Base-by-base conservation (phyloP, 1,140 invertebrate genomes). In the Cheumatopsyche charites region DNA sequence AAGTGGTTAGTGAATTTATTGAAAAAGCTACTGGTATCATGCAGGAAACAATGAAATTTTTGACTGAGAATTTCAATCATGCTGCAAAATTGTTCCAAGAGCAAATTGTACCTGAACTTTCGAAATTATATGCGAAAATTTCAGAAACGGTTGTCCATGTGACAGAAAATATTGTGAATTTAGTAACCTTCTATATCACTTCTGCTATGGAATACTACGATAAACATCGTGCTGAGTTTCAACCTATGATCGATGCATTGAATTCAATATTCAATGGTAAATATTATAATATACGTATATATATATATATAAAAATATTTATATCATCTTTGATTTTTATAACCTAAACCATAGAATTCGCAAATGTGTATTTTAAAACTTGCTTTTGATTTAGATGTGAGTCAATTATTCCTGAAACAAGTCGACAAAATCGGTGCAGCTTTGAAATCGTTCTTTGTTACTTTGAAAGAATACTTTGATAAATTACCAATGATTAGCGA, bases 221-320 rank as follows among this genome's bases (percentile, higher is more conserved):
- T 63, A 80, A 80, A 61, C 80, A 84, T 77, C 88, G 90, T 73
- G 86, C 87, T 4, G 88, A 91, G 73, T 77, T 93, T 1, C 87
- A 92, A 69, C 87, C 89, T 71, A 79, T 91, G 12, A 79, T 86
- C 26, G 83, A 85, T 36, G 77, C 83, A 0, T 74, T 88, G 1
- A 81, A 84, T 0, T 87, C 89, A 71, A 76, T 87, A 13, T 76
- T 85, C 29, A 84, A 84, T 67, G 85, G 84, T 84, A 75, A 77
- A 72, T 17, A 21, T 67, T 68, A 65, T 47, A 55, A 19, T 25
- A 0, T 55, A 17, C 7, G 36, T 6, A 1, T 12, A 25, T 17
- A 29, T 43, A 42, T n/a, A 7, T 29, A 21, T 42, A 65, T 42
- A 21, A 43, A 19, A 43, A 43, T 65, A 42, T 47, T 15, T 6